These are phyloP conservation scores for Glyptemys insculpta DNA, from an alignment of 2,797 vertebrate genomes.

Conservation along the genomic window DNA sequence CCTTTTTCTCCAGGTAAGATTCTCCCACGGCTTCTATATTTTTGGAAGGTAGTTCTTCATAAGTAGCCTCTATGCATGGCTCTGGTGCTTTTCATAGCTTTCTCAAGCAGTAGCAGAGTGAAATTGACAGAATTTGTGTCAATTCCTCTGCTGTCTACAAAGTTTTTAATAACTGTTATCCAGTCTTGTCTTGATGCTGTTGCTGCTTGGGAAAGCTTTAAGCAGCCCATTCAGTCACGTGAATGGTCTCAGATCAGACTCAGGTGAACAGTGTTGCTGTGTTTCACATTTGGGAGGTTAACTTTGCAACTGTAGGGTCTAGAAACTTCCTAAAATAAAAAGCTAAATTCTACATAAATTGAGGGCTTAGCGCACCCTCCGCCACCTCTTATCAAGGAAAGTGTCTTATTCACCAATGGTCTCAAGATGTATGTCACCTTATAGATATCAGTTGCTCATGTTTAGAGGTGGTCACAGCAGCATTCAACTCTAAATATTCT, in stretches of 20 bases:
- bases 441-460: not conserved
- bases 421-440: not conserved
- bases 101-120: not conserved
- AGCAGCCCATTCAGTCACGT: not conserved
- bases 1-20: not conserved
- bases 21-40: not conserved
- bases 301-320: not conserved
- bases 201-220: conserved; percentile 14
- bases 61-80: fast-evolving
- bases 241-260: not conserved
- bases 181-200: not conserved
- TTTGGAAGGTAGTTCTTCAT: not conserved
- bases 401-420: not conserved
- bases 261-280: not conserved
- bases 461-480: not conserved
- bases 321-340: not conserved
- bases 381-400: not conserved
- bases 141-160: fast-evolving
- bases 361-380: not conserved
- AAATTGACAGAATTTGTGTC: fast-evolving
- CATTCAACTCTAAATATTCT: not conserved
- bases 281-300: not conserved
- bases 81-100: not conserved
- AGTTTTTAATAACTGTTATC: not conserved
- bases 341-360: not conserved